These are phyloP conservation scores for Brachypterus glaber DNA, from an alignment of 2,888 invertebrate genomes.

Conservation along the genomic window DNA sequence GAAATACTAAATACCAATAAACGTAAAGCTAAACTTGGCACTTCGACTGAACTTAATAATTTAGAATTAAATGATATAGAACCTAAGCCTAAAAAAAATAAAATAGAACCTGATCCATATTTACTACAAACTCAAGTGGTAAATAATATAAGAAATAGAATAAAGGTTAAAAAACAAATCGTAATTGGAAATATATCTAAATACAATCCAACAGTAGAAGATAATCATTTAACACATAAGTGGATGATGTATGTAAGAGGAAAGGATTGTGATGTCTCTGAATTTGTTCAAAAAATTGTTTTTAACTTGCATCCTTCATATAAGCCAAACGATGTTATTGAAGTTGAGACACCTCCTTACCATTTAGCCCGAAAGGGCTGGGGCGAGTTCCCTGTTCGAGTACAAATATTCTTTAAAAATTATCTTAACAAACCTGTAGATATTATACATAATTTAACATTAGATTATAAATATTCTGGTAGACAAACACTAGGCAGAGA, in stretches of 20 bases:
- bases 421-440: slow-evolving; percentile 67
- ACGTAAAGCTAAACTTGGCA: slow-evolving; percentile 16
- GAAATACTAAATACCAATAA: slow-evolving; percentile 27
- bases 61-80: too few relatives aligned
- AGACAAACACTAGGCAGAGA: slow-evolving; percentile 77
- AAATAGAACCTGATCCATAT: slow-evolving; percentile 7
- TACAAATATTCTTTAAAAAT: slow-evolving; percentile 71
- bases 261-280: slow-evolving; percentile 49
- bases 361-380: slow-evolving; percentile 78
- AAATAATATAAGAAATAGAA: slow-evolving; percentile 27
- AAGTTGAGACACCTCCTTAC: slow-evolving; percentile 70
- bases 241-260: slow-evolving; percentile 85
- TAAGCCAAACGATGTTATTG: slow-evolving; percentile 75
- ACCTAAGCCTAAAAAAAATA: slow-evolving; percentile 11
- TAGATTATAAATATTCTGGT: slow-evolving; percentile 75
- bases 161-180: slow-evolving; percentile 35
- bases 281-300: slow-evolving; percentile 61
- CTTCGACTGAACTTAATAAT: slow-evolving; percentile 6
- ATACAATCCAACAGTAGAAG: slow-evolving; percentile 60
- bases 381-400: slow-evolving; percentile 82
- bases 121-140: slow-evolving; percentile 13
- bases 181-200: slow-evolving; percentile 71
- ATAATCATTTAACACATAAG: slow-evolving; percentile 70
- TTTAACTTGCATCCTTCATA: slow-evolving; percentile 81
- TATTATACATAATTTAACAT: slow-evolving; percentile 67